A percentile compares a stretch with the other conserved stretches of the same genome.
These are phyloP conservation scores for Trachymyrmex septentrionalis DNA, from an alignment of 1,140 invertebrate genomes.

Conservation along the genomic window DNA sequence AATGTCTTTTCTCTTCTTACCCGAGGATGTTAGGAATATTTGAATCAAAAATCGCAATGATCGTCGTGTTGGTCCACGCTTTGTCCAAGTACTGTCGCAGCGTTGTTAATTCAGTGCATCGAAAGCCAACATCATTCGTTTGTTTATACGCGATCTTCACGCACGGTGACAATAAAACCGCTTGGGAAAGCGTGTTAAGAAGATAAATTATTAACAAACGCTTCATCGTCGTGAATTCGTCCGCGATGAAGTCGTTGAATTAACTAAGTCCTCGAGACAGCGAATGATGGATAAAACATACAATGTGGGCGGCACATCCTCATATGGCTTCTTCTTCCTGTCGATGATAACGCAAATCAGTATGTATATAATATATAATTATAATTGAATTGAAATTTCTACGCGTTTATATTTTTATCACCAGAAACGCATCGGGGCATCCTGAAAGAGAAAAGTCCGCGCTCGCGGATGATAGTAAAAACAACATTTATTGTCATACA, in stretches of 20 bases:
- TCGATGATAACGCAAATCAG: conserved; percentile 65
- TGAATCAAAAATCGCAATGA: conserved; percentile 69
- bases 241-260: conserved; percentile 29
- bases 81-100: conserved; percentile 42
- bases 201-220: conserved; percentile 48
- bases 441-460: background rate
- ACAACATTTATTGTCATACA: conserved; percentile 79
- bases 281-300: conserved; percentile 38
- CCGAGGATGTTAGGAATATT: conserved; percentile 58
- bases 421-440: background rate
- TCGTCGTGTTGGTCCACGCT: conserved; percentile 51
- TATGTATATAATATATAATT: background rate
- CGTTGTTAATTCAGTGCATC: conserved; percentile 58
- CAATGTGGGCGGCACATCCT: conserved; percentile 59
- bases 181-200: conserved; percentile 29
- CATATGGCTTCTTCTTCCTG: conserved; percentile 63
- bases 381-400: conserved; percentile 6
- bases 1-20: conserved; percentile 55
- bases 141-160: background rate
- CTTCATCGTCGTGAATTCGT: conserved; percentile 46
- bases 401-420: conserved; percentile 16
- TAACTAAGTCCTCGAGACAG: conserved; percentile 57
- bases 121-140: background rate
- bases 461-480: conserved; percentile 64
- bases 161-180: background rate